Evolutionary conservation across 2,888 invertebrate species (phyloP).

Genomic region (Allacma fusca): DNA sequence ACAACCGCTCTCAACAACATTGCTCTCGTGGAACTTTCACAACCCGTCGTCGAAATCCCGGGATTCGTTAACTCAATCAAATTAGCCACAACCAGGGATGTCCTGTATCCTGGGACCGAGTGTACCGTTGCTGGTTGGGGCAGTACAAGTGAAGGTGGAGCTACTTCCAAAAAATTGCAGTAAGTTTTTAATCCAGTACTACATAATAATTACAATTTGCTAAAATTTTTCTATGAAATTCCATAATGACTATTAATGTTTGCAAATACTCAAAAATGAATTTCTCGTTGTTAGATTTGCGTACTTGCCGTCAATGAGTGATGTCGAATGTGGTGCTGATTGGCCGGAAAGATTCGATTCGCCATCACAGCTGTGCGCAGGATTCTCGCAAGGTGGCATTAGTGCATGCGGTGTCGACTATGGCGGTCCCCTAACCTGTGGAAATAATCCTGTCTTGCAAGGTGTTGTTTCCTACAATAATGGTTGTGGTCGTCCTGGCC

Average conservation of each 20-base stretch:
- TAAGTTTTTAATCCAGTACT: background rate
- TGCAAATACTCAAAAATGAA: no score
- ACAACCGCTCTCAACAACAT: conserved; percentile 5
- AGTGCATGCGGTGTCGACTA: conserved; percentile 18
- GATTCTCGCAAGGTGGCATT: conserved; percentile 13
- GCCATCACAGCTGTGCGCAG: background rate
- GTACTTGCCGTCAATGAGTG: conserved; percentile 5
- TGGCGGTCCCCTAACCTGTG: conserved; percentile 43
- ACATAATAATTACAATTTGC: background rate
- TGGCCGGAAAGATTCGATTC: background rate
- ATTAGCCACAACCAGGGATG: background rate
- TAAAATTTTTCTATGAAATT: no score
- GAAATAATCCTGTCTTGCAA: conserved; percentile 11
- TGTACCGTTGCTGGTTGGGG: conserved; percentile 26
- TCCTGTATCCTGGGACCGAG: background rate
- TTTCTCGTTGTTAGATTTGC: background rate
- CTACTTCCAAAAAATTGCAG: background rate
- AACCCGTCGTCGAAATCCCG: background rate
- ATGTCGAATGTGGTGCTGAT: background rate
- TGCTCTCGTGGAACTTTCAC: conserved; percentile 1
- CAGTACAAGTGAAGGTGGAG: background rate
- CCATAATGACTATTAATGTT: no score
- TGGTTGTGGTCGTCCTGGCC: conserved; percentile 32
- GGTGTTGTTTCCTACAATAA: conserved; percentile 31
- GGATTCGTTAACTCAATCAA: background rate